Base-by-base conservation (phyloP, 2,113 vertebrate genomes). In the Percina caprodes region DNA sequence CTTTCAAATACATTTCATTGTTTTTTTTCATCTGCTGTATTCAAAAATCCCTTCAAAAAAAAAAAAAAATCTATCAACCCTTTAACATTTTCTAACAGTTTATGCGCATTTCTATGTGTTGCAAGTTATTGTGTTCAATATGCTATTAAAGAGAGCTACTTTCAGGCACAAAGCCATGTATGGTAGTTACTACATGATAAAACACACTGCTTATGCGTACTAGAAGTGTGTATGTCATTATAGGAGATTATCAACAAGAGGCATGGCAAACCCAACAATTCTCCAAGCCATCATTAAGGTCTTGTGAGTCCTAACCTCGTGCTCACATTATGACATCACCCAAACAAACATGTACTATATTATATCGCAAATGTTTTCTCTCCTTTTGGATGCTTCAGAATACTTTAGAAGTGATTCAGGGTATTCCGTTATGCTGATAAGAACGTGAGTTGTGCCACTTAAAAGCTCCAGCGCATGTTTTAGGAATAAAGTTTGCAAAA, bases 381-480 rank as follows among this genome's bases (percentile, higher is more conserved):
- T 79, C 15, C 79, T 24, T 39, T 67, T 58, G 68, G 33, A 82
- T 33, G 45, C 60, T 21, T 54, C 56, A 62, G 23, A 74, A 77
- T 51, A 24, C 55, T 69, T 39, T 10, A 58, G 56, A 69, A 80
- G 83, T 79, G 62, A 71, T 80, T 74, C 45, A 71, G 70, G 42
- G 19, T 79, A 65, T 74, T 84, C 55, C 14, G 16, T 76, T 80
- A 62, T 62, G 61, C 66, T 66, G 60, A 89, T 79, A 74, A 75
- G 48, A 77, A 82, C 73, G 79, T 77, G 75, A 82, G 65, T 35
- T 74, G 74, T 75, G 84, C 80, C 77, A 73, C 84, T 74, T 88
- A 84, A 82, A 77, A 78, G 58, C 69, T 77, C 77, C 74, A 70
- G 4, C 6, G 2, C 69, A 86, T 88, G 75, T 82, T 83, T 87